Conservation (phyloP, 2,797 vertebrate species). For the Rhinophrynus dorsalis region DNA sequence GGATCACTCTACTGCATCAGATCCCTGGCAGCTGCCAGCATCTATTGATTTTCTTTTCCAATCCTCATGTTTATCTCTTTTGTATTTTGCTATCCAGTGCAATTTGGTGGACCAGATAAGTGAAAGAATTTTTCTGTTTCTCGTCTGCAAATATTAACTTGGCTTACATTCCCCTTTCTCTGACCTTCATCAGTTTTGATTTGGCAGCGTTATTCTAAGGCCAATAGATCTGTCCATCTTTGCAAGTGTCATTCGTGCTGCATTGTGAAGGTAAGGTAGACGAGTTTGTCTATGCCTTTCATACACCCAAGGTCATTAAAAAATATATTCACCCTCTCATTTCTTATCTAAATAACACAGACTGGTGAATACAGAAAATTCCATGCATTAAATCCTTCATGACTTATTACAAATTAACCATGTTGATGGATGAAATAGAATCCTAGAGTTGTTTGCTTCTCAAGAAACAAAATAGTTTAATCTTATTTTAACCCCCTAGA, state of each 20-base stretch:
- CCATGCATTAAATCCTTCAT: too few relatives aligned
- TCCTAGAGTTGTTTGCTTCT: too few relatives aligned
- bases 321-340: too few relatives aligned
- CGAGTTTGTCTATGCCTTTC: not conserved
- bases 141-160: constrained; percentile 45
- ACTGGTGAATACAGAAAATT: too few relatives aligned
- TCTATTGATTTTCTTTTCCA: constrained; percentile 24
- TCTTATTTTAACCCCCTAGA: too few relatives aligned
- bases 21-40: constrained; percentile 53
- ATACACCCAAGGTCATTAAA: constrained; percentile 8
- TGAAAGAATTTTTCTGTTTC: constrained; percentile 43
- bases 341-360: too few relatives aligned
- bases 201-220: constrained; percentile 38
- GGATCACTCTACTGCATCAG: constrained; percentile 49
- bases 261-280: constrained; percentile 21
- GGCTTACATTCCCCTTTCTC: constrained; percentile 27
- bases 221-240: constrained; percentile 37
- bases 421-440: too few relatives aligned
- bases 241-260: constrained; percentile 27
- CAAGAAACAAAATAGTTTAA: too few relatives aligned
- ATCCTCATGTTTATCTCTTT: constrained; percentile 42
- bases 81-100: constrained; percentile 48
- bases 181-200: constrained; percentile 45
- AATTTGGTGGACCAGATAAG: constrained; percentile 48
- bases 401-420: too few relatives aligned